Evolutionary conservation across 2,797 vertebrate species (phyloP).

Genomic region (Lemur catta): DNA sequence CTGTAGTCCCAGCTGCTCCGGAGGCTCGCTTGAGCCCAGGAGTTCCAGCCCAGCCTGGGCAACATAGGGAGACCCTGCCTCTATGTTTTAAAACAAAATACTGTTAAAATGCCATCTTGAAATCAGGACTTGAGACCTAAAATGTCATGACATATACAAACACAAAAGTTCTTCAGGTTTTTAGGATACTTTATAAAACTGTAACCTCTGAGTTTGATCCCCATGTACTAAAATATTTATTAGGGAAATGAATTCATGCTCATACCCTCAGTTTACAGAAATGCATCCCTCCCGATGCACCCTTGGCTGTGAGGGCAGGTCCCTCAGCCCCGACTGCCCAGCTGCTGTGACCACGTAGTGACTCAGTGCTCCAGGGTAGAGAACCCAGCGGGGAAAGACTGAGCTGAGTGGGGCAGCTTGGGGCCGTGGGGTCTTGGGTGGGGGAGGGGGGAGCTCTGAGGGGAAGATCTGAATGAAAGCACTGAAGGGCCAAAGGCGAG

Average conservation of each 20-base stretch:
- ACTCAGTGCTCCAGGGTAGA: background rate
- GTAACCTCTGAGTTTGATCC: background rate
- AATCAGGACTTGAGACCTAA: background rate
- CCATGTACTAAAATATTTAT: background rate
- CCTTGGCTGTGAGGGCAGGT: background rate
- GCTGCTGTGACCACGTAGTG: background rate
- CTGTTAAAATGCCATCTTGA: background rate
- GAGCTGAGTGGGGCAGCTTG: background rate
- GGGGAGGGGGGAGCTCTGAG: background rate
- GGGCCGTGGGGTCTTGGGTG: too few species aligned
- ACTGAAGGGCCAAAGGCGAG: background rate
- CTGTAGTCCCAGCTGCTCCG: background rate
- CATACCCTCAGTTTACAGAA: background rate
- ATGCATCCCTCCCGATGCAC: too few species aligned
- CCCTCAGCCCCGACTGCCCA: background rate
- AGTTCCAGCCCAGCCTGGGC: background rate
- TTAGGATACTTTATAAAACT: background rate
- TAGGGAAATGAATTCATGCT: background rate
- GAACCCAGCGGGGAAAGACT: background rate
- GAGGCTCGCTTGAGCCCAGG: too few species aligned
- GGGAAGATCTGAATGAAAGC: background rate
- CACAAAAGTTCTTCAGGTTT: background rate
- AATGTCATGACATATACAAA: background rate
- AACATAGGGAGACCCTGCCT: background rate
- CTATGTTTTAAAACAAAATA: background rate